Base-by-base conservation (phyloP, 2,888 invertebrate genomes). In the Drosophila picticornis region DNA sequence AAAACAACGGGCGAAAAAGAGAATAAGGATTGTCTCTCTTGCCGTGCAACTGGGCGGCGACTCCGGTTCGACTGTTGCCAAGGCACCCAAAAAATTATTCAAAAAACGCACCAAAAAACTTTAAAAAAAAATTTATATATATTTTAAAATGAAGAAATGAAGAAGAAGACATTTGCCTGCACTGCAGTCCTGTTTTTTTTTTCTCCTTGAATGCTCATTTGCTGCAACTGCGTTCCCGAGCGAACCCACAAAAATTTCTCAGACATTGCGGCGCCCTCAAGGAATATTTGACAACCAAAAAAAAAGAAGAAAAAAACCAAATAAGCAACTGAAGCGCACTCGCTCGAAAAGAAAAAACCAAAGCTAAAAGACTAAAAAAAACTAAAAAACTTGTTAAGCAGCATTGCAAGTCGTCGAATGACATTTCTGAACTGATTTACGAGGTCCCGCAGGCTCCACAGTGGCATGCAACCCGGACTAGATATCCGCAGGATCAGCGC, bases 221-320 rank as follows among this genome's bases (percentile, higher is more conserved):
- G 67, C 71, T 84, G 83, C 83, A 80, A 80, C 83, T 82, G 82
- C 75, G 75, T 61, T 77, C 65, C 55, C 57, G 53, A 53, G 58
- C 53, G 72, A 83, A 74, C 90, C 90, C 88, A 85, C 86, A 73
- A 81, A 90, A 70, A 79, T 81, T 84, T 87, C 87, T 87, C 87
- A 90, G 86, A 90, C 86, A 75, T 81, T 72, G 79, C 88, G 86
- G 88, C 83, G 90, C 88, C 90, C 83, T 88, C 83, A 88, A 83
- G 83, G 88, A 87, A 88, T 46, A 25, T 88, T 90, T 87, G 88
- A 90, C 87, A 84, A 58, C 52, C 50, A 69, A 62, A 66, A 71
- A 69, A 51, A 48, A 31, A 56, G 53, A 19, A 43, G 22, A 29
- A 9, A 25, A 52, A 52, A 52, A 51, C 31, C 50, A 51, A 38